A percentile compares a stretch with the other conserved stretches of the same genome.
These are phyloP conservation scores for Harpagifer antarcticus DNA, from an alignment of 2,797 vertebrate species.

Conservation along the genomic window DNA sequence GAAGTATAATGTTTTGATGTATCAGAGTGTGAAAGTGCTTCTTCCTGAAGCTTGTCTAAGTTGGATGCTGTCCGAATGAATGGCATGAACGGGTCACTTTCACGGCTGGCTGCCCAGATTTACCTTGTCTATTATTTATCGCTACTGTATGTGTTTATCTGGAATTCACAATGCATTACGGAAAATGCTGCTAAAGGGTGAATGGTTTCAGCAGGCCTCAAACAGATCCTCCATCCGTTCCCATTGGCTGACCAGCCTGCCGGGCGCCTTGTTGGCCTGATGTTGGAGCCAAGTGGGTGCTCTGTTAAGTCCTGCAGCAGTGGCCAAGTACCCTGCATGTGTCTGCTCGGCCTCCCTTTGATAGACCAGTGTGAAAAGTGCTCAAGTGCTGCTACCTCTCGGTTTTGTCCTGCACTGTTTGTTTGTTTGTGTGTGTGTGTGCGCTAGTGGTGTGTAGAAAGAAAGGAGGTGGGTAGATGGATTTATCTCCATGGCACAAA, in stretches of 20 bases:
- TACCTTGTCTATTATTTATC: constrained; percentile 54
- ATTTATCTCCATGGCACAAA: constrained; percentile 7
- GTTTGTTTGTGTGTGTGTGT: constrained; percentile 12
- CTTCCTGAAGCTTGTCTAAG: constrained; percentile 52
- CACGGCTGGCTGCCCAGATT: constrained; percentile 47
- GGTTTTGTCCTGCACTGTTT: constrained; percentile 2
- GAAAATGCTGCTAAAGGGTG: constrained; percentile 17
- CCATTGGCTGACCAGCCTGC: constrained; percentile 36
- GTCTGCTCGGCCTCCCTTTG: constrained; percentile 49
- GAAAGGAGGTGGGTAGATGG: constrained; percentile 1
- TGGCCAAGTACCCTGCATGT: constrained; percentile 46
- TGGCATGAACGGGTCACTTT: constrained; percentile 61
- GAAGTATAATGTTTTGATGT: constrained; percentile 59
- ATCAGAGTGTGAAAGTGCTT: constrained; percentile 63
- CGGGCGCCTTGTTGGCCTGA: constrained; percentile 49
- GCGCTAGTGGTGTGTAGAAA: neutral
- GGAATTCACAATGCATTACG: constrained; percentile 18
- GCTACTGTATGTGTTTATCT: constrained; percentile 42
- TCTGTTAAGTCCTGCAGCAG: constrained; percentile 39
- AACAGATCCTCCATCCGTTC: too few species aligned
- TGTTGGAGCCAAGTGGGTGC: constrained; percentile 54
- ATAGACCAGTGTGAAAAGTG: constrained; percentile 47
- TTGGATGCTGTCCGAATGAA: constrained; percentile 39
- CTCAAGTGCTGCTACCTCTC: constrained; percentile 22
- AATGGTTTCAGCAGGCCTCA: constrained; percentile 2